Percentiles rank a stretch among this genome's conserved stretches.
Conservation (phyloP, 1,140 invertebrate species). For the Drosophila parabipectinata region DNA sequence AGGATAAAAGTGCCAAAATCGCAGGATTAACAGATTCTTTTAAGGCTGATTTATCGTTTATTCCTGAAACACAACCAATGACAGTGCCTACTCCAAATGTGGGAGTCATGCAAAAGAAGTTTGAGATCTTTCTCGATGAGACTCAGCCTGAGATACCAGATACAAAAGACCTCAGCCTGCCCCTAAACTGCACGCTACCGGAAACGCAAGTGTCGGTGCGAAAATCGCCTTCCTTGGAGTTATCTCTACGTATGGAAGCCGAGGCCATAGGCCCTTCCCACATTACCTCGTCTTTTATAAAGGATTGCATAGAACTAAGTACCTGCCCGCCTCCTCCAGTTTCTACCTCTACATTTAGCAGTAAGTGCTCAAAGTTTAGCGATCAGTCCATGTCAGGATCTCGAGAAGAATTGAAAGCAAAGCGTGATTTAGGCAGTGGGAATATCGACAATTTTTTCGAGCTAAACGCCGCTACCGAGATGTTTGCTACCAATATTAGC, state of each 20-base stretch:
- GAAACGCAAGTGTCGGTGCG: slow-evolving; percentile 29
- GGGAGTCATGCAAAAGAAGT: slow-evolving; percentile 25
- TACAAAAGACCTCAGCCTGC: slow-evolving; percentile 7
- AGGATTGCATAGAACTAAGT: slow-evolving; percentile 59
- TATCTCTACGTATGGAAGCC: slow-evolving; percentile 60
- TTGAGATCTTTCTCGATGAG: slow-evolving; percentile 64
- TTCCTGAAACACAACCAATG: slow-evolving; percentile 58
- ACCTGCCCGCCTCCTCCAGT: slow-evolving; percentile 10
- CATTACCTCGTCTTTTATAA: slow-evolving; percentile 64
- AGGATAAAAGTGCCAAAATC: not conserved
- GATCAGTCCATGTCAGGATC: slow-evolving; percentile 8
- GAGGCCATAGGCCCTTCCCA: slow-evolving; percentile 27
- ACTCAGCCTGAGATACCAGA: slow-evolving; percentile 29
- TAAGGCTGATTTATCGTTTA: slow-evolving; percentile 67
- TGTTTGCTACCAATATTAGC: slow-evolving; percentile 70
- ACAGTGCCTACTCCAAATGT: not conserved
- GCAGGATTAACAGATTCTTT: slow-evolving; percentile 59
- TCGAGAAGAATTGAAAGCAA: not conserved
- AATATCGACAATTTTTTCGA: slow-evolving; percentile 58
- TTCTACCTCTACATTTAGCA: not conserved
- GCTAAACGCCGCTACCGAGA: slow-evolving; percentile 73
- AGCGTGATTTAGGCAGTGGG: not conserved
- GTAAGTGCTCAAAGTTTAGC: slow-evolving; percentile 14
- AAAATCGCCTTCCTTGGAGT: slow-evolving; percentile 29
- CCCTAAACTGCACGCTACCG: slow-evolving; percentile 39